A percentile compares a stretch with the other conserved stretches of the same genome.
phyloP scores from a whole-genome alignment of 2,888 invertebrate genomes.

The Mayetiola destructor region DNA sequence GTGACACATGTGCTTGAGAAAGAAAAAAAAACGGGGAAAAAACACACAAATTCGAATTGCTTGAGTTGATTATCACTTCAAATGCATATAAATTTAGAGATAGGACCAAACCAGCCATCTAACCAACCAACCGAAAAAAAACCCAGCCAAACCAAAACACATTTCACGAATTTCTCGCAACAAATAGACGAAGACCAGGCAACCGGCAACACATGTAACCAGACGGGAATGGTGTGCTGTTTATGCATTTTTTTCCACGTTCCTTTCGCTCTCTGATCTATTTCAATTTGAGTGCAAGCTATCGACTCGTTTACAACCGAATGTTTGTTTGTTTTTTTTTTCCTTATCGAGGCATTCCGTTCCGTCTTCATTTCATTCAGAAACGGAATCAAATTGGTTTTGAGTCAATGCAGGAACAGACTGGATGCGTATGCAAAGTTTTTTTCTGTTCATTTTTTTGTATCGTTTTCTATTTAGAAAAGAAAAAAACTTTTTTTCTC shows the following conservation, averaged over 20 bases:
- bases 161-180: neutral
- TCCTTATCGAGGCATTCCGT: too few species aligned
- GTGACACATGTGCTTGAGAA: slow-evolving; percentile 1
- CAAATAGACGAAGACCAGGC: slow-evolving; percentile 2
- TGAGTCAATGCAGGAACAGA: neutral
- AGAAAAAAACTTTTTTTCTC: neutral
- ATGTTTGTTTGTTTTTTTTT: too few species aligned
- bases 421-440: neutral
- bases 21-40: too few species aligned
- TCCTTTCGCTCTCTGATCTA: neutral
- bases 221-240: too few species aligned
- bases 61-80: too few species aligned
- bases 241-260: too few species aligned
- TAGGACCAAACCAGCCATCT: too few species aligned
- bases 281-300: neutral
- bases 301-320: too few species aligned
- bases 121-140: too few species aligned
- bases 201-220: slow-evolving; percentile 7
- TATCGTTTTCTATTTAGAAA: neutral
- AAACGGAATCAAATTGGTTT: neutral
- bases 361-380: neutral
- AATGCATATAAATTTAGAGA: too few species aligned
- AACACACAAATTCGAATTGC: too few species aligned
- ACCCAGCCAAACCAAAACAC: neutral
- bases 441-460: neutral